phyloP scores from a whole-genome alignment of 1,140 invertebrate genomes.

The Zaprionus gabonicus region DNA sequence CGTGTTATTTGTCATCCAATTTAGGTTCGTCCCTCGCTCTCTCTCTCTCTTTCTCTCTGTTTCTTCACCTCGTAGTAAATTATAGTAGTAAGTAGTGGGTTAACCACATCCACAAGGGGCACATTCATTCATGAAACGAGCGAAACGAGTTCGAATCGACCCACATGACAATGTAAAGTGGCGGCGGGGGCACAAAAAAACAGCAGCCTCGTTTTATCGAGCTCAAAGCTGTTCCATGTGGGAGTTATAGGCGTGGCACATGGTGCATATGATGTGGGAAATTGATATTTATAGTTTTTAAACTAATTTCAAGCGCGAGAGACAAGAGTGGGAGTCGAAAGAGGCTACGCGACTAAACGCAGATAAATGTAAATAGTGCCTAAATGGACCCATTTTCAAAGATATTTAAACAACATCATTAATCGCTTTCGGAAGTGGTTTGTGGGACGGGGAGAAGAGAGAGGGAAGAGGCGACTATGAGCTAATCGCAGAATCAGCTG shows the following conservation, averaged over 20 bases:
- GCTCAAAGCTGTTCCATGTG: constrained; percentile 35
- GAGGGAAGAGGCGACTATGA: constrained; percentile 37
- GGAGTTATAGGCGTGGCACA: constrained; percentile 33
- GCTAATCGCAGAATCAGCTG: constrained; percentile 44
- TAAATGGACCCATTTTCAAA: constrained; percentile 17
- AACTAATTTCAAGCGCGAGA: background rate
- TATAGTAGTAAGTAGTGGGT: constrained; percentile 31
- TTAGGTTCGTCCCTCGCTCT: constrained; percentile 15
- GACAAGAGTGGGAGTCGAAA: constrained; percentile 11
- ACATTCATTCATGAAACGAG: constrained; percentile 47
- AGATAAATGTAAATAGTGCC: constrained; percentile 7
- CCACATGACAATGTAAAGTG: constrained; percentile 35
- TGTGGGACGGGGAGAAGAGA: background rate
- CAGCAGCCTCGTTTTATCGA: constrained; percentile 40
- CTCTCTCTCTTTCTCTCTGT: background rate
- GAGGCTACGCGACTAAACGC: background rate
- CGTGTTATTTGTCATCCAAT: constrained; percentile 41
- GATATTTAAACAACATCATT: constrained; percentile 37
- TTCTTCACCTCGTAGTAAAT: constrained; percentile 33
- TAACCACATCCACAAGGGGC: constrained; percentile 33
- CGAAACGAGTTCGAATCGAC: constrained; percentile 51
- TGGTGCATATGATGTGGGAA: constrained; percentile 45
- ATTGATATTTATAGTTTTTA: constrained; percentile 48
- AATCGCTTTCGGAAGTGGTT: constrained; percentile 74
- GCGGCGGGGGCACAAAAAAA: background rate